Evolutionary conservation across 2,888 invertebrate genomes (phyloP).

Genomic region (Lymantria monacha): DNA sequence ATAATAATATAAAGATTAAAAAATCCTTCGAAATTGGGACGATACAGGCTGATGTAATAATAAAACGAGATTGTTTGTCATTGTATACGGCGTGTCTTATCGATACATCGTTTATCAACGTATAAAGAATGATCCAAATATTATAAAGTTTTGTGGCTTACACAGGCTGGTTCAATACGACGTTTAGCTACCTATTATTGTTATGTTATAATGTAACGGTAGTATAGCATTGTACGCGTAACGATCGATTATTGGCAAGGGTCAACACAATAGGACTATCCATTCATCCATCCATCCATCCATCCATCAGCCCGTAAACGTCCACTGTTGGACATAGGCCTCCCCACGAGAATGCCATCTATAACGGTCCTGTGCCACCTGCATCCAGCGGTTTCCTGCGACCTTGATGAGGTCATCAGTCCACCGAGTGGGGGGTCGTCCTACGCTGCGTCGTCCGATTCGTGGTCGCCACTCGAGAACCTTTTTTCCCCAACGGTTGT

Average conservation of each 20-base stretch:
- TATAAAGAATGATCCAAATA: neutral
- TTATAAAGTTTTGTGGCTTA: constrained; percentile 1
- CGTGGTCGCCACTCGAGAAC: too few species aligned
- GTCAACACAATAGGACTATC: constrained; percentile 11
- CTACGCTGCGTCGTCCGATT: too few species aligned
- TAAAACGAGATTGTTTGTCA: neutral
- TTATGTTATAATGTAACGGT: constrained; percentile 8
- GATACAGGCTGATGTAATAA: neutral
- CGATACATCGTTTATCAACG: neutral
- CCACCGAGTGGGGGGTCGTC: too few species aligned
- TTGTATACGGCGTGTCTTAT: neutral
- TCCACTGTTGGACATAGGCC: too few species aligned
- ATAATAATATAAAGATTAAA: too few species aligned
- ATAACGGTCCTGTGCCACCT: too few species aligned
- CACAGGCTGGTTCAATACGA: neutral
- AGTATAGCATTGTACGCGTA: constrained; percentile 12
- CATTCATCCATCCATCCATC: too few species aligned
- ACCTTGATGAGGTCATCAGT: too few species aligned
- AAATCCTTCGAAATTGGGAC: neutral
- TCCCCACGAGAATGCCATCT: too few species aligned
- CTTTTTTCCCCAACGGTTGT: too few species aligned
- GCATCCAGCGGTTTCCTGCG: too few species aligned
- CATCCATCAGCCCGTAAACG: too few species aligned
- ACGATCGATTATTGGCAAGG: constrained; percentile 18
- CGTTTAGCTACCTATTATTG: constrained; percentile 8